These are phyloP conservation scores for Liopterus haemorrhoidalis DNA, from an alignment of 2,888 invertebrate genomes.

Conservation along the genomic window DNA sequence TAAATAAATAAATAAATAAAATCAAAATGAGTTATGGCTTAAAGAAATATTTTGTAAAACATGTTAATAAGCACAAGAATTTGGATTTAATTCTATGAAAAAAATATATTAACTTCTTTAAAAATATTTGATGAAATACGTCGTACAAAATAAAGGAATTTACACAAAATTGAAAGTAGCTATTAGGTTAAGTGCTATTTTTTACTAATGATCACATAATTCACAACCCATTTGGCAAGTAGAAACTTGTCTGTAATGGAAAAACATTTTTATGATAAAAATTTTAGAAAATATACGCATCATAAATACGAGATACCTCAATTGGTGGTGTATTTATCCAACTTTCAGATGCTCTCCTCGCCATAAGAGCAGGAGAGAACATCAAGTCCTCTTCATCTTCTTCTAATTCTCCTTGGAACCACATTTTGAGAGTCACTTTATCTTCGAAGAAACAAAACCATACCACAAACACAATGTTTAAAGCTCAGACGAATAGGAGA, in stretches of 20 bases:
- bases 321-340: slow-evolving; percentile 85
- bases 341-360: slow-evolving; percentile 79
- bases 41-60: too few species aligned
- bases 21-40: too few species aligned
- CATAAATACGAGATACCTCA: slow-evolving; percentile 76
- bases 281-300: neutral
- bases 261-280: neutral
- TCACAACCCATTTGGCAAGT: too few species aligned
- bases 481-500: slow-evolving; percentile 1
- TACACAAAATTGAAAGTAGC: too few species aligned
- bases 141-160: too few species aligned
- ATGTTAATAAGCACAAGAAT: too few species aligned
- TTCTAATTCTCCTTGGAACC: slow-evolving; percentile 70
- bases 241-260: neutral
- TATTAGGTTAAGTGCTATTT: too few species aligned
- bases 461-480: neutral
- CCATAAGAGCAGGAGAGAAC: slow-evolving; percentile 82
- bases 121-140: too few species aligned
- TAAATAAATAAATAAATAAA: too few species aligned
- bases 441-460: slow-evolving; percentile 10
- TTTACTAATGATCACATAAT: too few species aligned
- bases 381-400: slow-evolving; percentile 81
- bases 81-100: too few species aligned
- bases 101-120: too few species aligned
- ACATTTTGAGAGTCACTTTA: slow-evolving; percentile 50